These are phyloP conservation scores for Brachionus sp. DNA, from an alignment of 1,140 invertebrate species.

Conservation along the genomic window DNA sequence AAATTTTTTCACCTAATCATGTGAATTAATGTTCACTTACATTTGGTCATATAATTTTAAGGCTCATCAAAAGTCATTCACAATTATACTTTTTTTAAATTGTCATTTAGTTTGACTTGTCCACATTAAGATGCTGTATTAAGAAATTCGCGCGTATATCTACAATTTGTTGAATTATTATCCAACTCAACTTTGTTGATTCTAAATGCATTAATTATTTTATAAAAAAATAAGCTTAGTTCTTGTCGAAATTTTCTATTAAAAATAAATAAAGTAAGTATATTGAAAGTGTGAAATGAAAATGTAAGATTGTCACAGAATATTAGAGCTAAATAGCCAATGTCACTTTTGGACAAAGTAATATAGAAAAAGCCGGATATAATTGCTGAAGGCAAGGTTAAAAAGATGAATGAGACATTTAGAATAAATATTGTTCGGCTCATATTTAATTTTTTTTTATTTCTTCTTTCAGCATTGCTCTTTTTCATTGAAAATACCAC, in stretches of 20 bases:
- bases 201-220: background rate
- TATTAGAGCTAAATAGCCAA: background rate
- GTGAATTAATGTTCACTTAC: too few relatives aligned
- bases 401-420: background rate
- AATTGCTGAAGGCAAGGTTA: background rate
- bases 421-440: background rate
- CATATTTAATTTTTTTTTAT: constrained; percentile 10
- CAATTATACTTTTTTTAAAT: too few relatives aligned
- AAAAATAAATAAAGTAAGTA: background rate
- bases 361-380: background rate
- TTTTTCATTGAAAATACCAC: background rate
- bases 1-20: too few relatives aligned
- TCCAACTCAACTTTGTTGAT: background rate
- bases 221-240: background rate
- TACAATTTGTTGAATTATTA: too few relatives aligned
- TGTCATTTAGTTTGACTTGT: too few relatives aligned
- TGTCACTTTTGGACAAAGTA: background rate
- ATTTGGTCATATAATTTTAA: too few relatives aligned
- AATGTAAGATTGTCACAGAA: background rate
- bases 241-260: background rate
- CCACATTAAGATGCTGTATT: too few relatives aligned
- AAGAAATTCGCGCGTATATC: too few relatives aligned
- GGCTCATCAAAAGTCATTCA: too few relatives aligned
- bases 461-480: background rate
- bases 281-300: background rate